Evolutionary conservation across 1,140 invertebrate species (phyloP), one percentile per base, ranked within the genome.

Genomic region (Saccostrea echinata): DNA sequence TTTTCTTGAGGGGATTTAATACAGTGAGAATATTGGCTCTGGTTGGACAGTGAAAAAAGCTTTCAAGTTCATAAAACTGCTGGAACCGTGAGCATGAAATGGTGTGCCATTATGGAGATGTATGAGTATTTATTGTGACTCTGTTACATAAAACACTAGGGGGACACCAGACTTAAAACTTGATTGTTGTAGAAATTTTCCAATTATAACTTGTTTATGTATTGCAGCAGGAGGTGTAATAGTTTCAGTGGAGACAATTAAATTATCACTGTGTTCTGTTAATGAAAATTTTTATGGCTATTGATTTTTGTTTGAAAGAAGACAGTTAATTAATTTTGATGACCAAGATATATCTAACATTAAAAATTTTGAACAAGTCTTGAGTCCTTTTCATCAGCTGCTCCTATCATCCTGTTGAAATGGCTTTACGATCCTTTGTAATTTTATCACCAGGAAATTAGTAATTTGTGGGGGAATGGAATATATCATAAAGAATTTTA

Each of bases 61-160:
- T 71, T 71, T 71, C 3, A 71, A 71, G 30, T 30, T 30, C 24
- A 71, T 71, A 71, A 71, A 16, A 30, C 68, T 13, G 30, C 8
- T 30, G 24, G 30, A 71, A 16, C 16, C 24, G 4, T 12, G 3
- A 12, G 16, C 13, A 4, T 16, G 13, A 33, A 30, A 30, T 71
- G 68, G 24, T 33, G 68, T 71, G 68, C 16, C 16, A 27, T 30
- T 71, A 71, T 71, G 68, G 68, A 27, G 43, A 43, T 43, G 43
- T 3, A 71, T 27, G 13, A 33, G 68, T 71, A 16, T 16, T 27
- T 27, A 12, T 16, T 71, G 68, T 71, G 68, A 71, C 30, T 71
- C 27, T 71, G 27, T 71, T 71, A 71, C 68, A 71, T 27, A 71
- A 71, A 12, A 71, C 27, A 71, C 68, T 18, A 71, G 68, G 16